These are phyloP conservation scores for Pelochelys cantorii DNA, from an alignment of 2,797 vertebrate species.

Conservation along the genomic window DNA sequence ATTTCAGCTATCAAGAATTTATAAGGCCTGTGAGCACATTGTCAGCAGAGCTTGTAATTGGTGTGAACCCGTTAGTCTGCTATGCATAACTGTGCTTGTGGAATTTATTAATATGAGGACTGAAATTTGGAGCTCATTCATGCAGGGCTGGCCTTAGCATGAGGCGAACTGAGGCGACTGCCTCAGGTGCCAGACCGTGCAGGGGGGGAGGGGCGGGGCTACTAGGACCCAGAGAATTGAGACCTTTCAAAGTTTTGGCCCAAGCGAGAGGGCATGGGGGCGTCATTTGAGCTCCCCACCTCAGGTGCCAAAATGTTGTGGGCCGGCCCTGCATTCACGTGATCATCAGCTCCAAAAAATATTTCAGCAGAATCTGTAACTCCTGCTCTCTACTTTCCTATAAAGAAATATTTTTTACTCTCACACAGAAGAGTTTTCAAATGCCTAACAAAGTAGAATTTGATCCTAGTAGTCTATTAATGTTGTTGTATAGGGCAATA, in stretches of 20 bases:
- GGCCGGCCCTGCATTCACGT: not conserved
- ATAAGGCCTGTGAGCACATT: not conserved
- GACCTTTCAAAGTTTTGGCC: too few relatives aligned
- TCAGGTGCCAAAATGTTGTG: too few relatives aligned
- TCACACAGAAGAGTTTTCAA: not conserved
- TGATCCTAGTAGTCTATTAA: not conserved
- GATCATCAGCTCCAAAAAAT: not conserved
- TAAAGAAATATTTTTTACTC: not conserved
- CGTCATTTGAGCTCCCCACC: too few relatives aligned
- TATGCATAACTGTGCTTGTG: not conserved
- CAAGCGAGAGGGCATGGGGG: too few relatives aligned
- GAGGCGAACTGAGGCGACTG: too few relatives aligned
- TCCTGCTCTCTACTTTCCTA: not conserved
- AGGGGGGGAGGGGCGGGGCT: too few relatives aligned
- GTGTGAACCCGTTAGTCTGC: not conserved
- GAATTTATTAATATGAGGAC: not conserved
- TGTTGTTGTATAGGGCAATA: not conserved
- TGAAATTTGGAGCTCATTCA: not conserved
- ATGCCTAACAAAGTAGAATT: not conserved
- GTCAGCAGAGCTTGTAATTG: not conserved
- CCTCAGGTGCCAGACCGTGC: too few relatives aligned
- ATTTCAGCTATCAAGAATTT: not conserved
- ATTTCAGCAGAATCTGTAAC: not conserved
- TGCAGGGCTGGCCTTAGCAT: too few relatives aligned
- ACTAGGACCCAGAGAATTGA: too few relatives aligned